Evolutionary conservation across 1,140 invertebrate genomes (phyloP).

Genomic region (Pseudomyrmex flavicornis): DNA sequence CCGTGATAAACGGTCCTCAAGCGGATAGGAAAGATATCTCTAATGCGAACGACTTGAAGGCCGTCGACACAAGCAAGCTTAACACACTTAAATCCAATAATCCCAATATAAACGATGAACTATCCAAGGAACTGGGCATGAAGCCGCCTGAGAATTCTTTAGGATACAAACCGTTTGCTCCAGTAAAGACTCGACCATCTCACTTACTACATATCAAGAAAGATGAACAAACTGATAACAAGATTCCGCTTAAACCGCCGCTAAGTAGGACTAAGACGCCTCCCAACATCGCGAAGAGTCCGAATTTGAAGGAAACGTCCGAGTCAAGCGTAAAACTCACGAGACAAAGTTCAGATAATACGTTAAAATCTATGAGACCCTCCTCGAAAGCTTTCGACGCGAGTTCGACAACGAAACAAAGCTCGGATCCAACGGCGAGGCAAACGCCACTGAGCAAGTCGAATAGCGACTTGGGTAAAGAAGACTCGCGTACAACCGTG

Average conservation of each 20-base stretch:
- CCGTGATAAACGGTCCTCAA: slow-evolving; percentile 86
- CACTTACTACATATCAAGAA: slow-evolving; percentile 53
- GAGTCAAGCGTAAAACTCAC: slow-evolving; percentile 56
- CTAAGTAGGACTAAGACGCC: slow-evolving; percentile 79
- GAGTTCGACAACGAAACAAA: slow-evolving; percentile 51
- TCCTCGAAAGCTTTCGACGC: slow-evolving; percentile 61
- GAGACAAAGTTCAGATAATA: slow-evolving; percentile 70
- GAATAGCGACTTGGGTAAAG: slow-evolving; percentile 61
- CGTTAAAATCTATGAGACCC: slow-evolving; percentile 39
- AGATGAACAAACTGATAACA: slow-evolving; percentile 59
- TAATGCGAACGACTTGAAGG: slow-evolving; percentile 19
- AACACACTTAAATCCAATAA: slow-evolving; percentile 60
- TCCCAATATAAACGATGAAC: slow-evolving; percentile 74
- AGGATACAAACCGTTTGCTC: slow-evolving; percentile 39
- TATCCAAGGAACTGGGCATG: slow-evolving; percentile 74
- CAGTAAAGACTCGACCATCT: slow-evolving; percentile 26
- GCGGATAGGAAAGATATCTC: slow-evolving; percentile 18
- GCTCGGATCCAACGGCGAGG: slow-evolving; percentile 9
- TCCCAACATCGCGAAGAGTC: slow-evolving; percentile 69
- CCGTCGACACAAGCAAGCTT: slow-evolving; percentile 35
- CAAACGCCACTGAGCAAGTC: slow-evolving; percentile 58
- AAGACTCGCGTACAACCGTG: slow-evolving; percentile 55
- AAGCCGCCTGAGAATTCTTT: slow-evolving; percentile 55
- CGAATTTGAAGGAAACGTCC: slow-evolving; percentile 38
- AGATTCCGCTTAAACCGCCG: slow-evolving; percentile 62